Conservation (phyloP, 1,140 invertebrate genomes). For the Pseudobourletiella spinata region DNA sequence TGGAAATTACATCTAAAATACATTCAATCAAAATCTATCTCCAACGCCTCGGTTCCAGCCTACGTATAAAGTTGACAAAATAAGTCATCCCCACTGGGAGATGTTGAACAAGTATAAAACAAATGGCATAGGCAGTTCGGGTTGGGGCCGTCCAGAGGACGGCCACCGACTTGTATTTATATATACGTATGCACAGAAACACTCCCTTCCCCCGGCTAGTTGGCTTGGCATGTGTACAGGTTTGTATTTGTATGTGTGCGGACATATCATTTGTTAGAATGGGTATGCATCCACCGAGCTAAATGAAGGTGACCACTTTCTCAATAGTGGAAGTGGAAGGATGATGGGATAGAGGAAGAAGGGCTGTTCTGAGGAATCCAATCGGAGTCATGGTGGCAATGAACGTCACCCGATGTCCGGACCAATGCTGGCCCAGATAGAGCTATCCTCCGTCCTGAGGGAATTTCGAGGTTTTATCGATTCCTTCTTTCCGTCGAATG, state of each 20-base stretch:
- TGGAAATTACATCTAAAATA: no score
- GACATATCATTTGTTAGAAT: neutral
- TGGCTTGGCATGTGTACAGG: no score
- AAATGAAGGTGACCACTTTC: constrained; percentile 1
- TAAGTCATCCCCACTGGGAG: no score
- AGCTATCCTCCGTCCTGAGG: constrained; percentile 23
- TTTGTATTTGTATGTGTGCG: no score
- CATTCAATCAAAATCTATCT: no score
- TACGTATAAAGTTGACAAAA: no score
- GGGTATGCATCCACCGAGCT: neutral
- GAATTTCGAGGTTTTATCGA: constrained; percentile 25
- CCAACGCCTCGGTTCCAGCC: no score
- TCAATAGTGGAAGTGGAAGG: neutral
- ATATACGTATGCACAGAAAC: constrained; percentile 4
- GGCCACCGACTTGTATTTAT: no score
- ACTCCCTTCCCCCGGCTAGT: constrained; percentile 12
- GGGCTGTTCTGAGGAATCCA: constrained; percentile 1
- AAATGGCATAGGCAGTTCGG: no score
- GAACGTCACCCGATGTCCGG: constrained; percentile 23
- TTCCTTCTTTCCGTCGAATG: constrained; percentile 12
- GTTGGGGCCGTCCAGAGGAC: no score
- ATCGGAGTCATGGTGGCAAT: constrained; percentile 23
- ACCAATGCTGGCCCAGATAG: constrained; percentile 24
- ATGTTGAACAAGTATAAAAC: no score
- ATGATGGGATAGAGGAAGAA: neutral